phyloP scores from a whole-genome alignment of 2,888 invertebrate genomes.

The Periphyllus acericola region DNA sequence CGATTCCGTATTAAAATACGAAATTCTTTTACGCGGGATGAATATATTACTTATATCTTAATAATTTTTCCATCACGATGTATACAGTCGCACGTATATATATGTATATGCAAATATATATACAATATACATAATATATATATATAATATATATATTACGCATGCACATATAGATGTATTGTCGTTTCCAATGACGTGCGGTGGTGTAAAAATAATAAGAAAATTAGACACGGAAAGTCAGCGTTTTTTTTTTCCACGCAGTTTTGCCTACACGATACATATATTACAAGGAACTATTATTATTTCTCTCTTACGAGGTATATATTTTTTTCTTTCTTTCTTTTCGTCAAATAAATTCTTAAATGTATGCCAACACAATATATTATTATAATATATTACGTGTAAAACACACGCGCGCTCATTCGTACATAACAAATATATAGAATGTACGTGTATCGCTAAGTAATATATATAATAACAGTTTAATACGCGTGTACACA shows the following conservation, averaged over 20 bases:
- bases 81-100: background rate
- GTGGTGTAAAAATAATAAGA: conserved; percentile 56
- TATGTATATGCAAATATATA: background rate
- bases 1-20: conserved; percentile 18
- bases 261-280: background rate
- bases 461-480: background rate
- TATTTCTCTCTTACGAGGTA: background rate
- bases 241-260: conserved; percentile 22
- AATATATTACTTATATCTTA: conserved; percentile 34
- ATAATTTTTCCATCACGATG: background rate
- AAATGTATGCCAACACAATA: conserved; percentile 8
- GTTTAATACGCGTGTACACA: background rate
- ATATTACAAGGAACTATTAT: conserved; percentile 35
- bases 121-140: background rate
- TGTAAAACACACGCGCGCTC: background rate
- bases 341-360: conserved; percentile 36
- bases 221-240: conserved; percentile 59
- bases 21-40: conserved; percentile 20
- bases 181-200: conserved; percentile 45
- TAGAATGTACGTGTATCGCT: background rate
- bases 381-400: conserved; percentile 3
- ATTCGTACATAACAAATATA: background rate
- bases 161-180: background rate
- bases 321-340: background rate
- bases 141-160: background rate